Evolutionary conservation across 1,140 invertebrate species (phyloP).

Genomic region (Bombyx mori): ASM3026992v2 NC_085117.1:8495501-8496000

Average conservation of each 20-base stretch:
- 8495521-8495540: too few relatives aligned
- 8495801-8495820: constrained; percentile 65
- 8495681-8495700: constrained; percentile 69
- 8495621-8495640: constrained; percentile 59
- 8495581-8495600: constrained; percentile 37
- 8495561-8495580: constrained; percentile 29
- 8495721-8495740: constrained; percentile 64
- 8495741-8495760: constrained; percentile 59
- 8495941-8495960: constrained; percentile 65
- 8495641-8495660: constrained; percentile 60
- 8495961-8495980: constrained; percentile 54
- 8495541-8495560: constrained; percentile 10
- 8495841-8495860: constrained; percentile 67
- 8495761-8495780: constrained; percentile 33
- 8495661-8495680: constrained; percentile 57
- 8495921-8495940: constrained; percentile 27
- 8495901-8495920: constrained; percentile 22
- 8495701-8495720: constrained; percentile 56
- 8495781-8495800: constrained; percentile 35
- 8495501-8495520: too few relatives aligned
- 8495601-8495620: constrained; percentile 31
- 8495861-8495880: constrained; percentile 56
- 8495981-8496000: constrained; percentile 56
- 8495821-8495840: constrained; percentile 68
- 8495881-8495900: constrained; percentile 20